Percentiles rank a stretch among this genome's conserved stretches.
phyloP scores from a whole-genome alignment of 2,113 vertebrate genomes.

The Lophius piscatorius region DNA sequence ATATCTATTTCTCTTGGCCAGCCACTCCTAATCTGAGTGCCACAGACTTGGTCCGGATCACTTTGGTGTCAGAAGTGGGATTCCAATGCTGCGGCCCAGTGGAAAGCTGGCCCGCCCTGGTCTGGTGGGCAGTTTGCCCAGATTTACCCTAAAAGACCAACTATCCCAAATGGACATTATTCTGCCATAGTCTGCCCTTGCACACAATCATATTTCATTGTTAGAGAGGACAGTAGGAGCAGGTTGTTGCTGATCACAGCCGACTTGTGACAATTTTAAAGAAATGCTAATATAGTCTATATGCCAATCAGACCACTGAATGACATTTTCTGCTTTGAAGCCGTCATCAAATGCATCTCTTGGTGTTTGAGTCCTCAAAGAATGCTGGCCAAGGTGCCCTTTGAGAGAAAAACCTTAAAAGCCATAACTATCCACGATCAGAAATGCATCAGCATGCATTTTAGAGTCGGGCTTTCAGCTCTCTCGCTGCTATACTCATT shows the following conservation, averaged over 20 bases:
- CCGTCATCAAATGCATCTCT: conserved; percentile 72
- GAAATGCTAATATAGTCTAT: conserved; percentile 52
- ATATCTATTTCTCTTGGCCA: conserved; percentile 72
- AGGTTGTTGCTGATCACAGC: conserved; percentile 57
- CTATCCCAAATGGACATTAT: conserved; percentile 34
- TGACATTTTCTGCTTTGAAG: conserved; percentile 65
- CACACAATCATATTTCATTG: conserved; percentile 66
- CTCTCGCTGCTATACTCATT: conserved; percentile 60
- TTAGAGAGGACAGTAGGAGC: conserved; percentile 58
- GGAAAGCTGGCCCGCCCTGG: conserved; percentile 72
- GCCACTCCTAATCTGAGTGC: conserved; percentile 75
- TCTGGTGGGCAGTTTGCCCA: conserved; percentile 57
- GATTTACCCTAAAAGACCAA: conserved; percentile 63
- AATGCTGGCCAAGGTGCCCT: conserved; percentile 71
- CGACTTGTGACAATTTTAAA: conserved; percentile 47
- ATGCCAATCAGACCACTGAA: conserved; percentile 72
- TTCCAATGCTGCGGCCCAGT: conserved; percentile 66
- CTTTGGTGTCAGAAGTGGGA: conserved; percentile 72
- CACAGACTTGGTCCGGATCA: conserved; percentile 76
- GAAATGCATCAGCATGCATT: conserved; percentile 68
- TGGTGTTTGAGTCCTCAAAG: conserved; percentile 69
- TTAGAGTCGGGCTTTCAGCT: conserved; percentile 67
- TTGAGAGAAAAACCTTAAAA: conserved; percentile 74
- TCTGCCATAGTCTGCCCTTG: conserved; percentile 22
- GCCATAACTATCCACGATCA: conserved; percentile 63